These are phyloP conservation scores for Poecilia wingei DNA, from an alignment of 2,797 vertebrate genomes.

Conservation along the genomic window DNA sequence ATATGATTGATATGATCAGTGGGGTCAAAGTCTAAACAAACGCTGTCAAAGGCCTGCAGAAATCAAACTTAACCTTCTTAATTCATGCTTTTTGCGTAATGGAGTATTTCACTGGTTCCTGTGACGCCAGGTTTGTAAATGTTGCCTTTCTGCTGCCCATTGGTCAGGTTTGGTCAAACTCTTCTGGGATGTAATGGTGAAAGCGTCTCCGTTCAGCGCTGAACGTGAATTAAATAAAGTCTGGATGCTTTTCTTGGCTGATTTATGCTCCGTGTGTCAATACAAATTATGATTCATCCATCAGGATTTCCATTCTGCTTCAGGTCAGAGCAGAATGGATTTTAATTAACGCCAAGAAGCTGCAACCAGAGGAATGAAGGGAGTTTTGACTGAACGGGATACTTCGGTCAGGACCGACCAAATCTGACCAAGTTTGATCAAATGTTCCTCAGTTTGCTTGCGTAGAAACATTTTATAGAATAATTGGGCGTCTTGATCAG, in stretches of 20 bases:
- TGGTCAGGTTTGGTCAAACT: not conserved
- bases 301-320: no score
- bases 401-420: not conserved
- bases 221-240: no score
- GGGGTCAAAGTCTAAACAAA: constrained; percentile 43
- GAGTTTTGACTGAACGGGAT: not conserved
- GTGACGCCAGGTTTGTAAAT: not conserved
- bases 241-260: no score
- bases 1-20: constrained; percentile 7
- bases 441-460: not conserved
- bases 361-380: not conserved
- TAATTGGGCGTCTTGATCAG: no score
- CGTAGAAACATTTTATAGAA: no score
- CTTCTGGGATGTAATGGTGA: no score
- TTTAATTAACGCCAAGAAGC: not conserved
- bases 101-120: not conserved
- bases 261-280: no score
- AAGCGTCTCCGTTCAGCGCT: no score
- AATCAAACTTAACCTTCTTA: not conserved
- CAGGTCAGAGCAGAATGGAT: no score
- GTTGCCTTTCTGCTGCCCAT: not conserved
- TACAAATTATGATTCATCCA: no score
- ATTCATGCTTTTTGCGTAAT: not conserved
- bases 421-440: not conserved
- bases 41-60: not conserved